Conservation (phyloP, 2,888 invertebrate genomes). For the Pammene aurita region DNA sequence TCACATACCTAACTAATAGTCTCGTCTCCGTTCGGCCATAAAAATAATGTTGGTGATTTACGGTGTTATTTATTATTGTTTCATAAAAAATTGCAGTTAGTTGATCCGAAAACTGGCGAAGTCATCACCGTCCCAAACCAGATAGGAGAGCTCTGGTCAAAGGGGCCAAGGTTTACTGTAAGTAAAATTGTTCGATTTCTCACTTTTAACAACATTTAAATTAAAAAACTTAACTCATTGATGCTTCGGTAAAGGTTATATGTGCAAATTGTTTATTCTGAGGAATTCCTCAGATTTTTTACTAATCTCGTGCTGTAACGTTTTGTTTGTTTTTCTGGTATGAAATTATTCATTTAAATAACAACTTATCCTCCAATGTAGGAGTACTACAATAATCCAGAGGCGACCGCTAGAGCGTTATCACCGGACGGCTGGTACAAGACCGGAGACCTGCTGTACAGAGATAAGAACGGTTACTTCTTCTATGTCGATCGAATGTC, state of each 20-base stretch:
- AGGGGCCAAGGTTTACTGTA: neutral
- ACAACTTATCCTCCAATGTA: neutral
- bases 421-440: constrained; percentile 43
- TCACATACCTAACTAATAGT: no score
- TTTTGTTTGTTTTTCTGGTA: neutral
- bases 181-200: neutral
- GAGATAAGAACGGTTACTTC: constrained; percentile 41
- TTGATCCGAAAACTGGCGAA: neutral
- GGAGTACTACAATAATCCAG: constrained; percentile 40
- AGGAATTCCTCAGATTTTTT: no score
- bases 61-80: no score
- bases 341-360: no score
- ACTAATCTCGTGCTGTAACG: no score
- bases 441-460: constrained; percentile 43
- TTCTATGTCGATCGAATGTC: constrained; percentile 42
- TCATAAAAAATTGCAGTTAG: constrained; percentile 20
- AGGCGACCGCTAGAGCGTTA: constrained; percentile 38
- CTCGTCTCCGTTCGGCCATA: no score
- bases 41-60: no score
- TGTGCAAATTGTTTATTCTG: no score
- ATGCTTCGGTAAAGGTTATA: no score
- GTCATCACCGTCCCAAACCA: neutral
- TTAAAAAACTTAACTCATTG: no score
- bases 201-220: no score
- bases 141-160: neutral